Conservation (phyloP, 2,113 vertebrate genomes). For the Phoenicopterus ruber region DNA sequence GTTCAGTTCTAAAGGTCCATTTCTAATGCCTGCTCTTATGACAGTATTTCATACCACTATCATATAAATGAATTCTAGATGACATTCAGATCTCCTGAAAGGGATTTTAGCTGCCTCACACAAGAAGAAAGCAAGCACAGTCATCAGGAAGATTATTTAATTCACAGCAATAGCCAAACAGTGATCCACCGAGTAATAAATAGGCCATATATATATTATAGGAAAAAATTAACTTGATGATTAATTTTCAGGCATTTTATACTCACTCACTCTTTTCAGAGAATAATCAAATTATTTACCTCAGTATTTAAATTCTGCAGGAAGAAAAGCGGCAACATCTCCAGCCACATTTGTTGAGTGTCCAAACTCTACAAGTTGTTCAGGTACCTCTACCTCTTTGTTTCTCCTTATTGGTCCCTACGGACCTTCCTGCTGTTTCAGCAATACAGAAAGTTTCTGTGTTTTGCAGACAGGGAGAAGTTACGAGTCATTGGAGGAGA, state of each 20-base stretch:
- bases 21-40: background rate
- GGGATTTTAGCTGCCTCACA: background rate
- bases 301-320: constrained; percentile 26
- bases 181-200: background rate
- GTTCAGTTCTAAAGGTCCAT: background rate
- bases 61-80: background rate
- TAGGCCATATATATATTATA: background rate
- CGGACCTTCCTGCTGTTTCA: background rate
- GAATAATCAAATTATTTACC: background rate
- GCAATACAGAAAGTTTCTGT: background rate
- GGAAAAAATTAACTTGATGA: background rate
- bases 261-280: background rate
- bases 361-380: constrained; percentile 52
- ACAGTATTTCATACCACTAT: background rate
- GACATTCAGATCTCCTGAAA: background rate
- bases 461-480: constrained; percentile 53
- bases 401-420: background rate
- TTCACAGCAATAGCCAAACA: background rate
- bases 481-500: constrained; percentile 38
- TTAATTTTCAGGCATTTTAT: background rate
- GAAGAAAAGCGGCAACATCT: background rate
- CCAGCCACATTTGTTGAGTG: background rate
- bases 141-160: background rate
- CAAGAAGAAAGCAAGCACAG: background rate
- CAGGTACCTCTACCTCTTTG: constrained; percentile 5